Evolutionary conservation across 2,113 vertebrate genomes (phyloP), one percentile per base, ranked within the genome.

Genomic region (Sinocyclocheilus rhinocerous): DNA sequence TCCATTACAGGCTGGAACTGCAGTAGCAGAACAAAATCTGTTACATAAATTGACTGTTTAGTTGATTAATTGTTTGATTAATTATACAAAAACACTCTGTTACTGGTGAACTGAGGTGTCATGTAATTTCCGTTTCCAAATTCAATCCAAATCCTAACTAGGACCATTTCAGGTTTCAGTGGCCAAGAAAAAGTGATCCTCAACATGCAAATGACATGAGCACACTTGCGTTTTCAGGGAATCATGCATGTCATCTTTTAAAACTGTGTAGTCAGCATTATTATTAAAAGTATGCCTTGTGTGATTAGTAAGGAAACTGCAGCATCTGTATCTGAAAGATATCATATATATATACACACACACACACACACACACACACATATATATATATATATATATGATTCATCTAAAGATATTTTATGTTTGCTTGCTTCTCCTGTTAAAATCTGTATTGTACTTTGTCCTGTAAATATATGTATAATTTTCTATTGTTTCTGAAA

Each of bases 401-500:
- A 82, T 70, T 57, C 22, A 67, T 73, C 72, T 76, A 50, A 85
- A 80, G 81, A 82, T 61, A 86, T 76, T 86, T 33, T 70, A 69
- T 36, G 45, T 78, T 69, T 57, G 59, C 65, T 55, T 73, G 72
- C 78, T 76, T 87, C 29, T 84, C 65, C 83, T 70, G 70, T 67
- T 77, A 82, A 83, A 83, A 76, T 89, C 65, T 83, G 78, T 82
- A 55, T 77, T 52, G 81, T 85, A 61, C 36, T 65, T 85, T 73
- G 52, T 75, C 72, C 77, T 20, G 73, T 81, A 80, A 87, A 89
- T 86, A 87, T 76, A 82, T 83, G 79, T 86, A 45, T 81, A 29
- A 11, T 8, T 81, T 69, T 75, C 76, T 86, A 75, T 81, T 26
- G 85, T 59, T 81, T 86, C 85, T 73, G 48, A 76, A 65, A 82